These are phyloP conservation scores for Notospermus geniculatus DNA, from an alignment of 1,140 invertebrate species.

Conservation along the genomic window DNA sequence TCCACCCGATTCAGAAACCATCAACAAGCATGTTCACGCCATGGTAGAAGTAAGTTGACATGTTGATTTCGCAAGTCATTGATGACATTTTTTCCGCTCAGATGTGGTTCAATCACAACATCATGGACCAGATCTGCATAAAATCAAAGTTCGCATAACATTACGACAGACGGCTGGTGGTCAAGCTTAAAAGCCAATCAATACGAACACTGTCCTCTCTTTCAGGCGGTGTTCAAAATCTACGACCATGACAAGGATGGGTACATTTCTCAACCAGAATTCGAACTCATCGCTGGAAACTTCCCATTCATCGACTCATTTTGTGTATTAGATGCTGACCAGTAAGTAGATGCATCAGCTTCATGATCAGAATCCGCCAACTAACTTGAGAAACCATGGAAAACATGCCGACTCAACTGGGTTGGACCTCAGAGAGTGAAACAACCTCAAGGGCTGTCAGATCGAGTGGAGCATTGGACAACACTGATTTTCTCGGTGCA, in stretches of 20 bases:
- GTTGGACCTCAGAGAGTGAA: no score
- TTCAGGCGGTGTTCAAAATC: slow-evolving; percentile 63
- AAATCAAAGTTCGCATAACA: no score
- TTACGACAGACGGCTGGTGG: no score
- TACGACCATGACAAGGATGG: slow-evolving; percentile 63
- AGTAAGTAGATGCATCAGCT: slow-evolving; percentile 47
- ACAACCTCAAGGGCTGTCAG: no score
- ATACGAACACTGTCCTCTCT: slow-evolving; percentile 17
- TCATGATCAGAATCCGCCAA: no score
- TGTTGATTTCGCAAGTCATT: no score
- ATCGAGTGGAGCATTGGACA: not conserved
- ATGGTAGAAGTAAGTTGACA: slow-evolving; percentile 62
- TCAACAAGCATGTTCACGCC: slow-evolving; percentile 62
- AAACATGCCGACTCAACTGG: no score
- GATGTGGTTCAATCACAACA: no score
- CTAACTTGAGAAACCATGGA: no score
- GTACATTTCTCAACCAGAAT: slow-evolving; percentile 60
- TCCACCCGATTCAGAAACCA: slow-evolving; percentile 57
- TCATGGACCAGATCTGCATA: no score
- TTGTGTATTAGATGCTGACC: slow-evolving; percentile 60
- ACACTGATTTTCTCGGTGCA: not conserved
- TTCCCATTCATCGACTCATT: slow-evolving; percentile 64
- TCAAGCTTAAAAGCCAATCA: no score
- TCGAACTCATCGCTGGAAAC: slow-evolving; percentile 61
- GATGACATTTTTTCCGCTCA: no score